Percentiles rank a stretch among this genome's conserved stretches.
phyloP scores from a whole-genome alignment of 2,888 invertebrate genomes.

The Eristalis arbustorum region DNA sequence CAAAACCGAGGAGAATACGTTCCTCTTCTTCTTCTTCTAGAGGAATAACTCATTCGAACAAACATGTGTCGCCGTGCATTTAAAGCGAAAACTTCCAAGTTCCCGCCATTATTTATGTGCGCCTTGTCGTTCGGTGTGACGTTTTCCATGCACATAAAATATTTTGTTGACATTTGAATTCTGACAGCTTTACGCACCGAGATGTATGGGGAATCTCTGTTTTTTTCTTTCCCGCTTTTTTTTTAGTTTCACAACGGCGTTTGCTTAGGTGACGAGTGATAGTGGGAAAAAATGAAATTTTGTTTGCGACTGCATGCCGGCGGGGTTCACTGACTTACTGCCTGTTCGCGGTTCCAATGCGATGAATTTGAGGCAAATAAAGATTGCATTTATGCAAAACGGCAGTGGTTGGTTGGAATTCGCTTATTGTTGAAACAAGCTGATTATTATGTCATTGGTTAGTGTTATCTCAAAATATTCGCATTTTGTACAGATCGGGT shows the following conservation, averaged over 20 bases:
- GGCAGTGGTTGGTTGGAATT: neutral
- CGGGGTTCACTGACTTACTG: neutral
- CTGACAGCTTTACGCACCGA: slow-evolving; percentile 13
- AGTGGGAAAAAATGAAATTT: neutral
- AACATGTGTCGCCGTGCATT: slow-evolving; percentile 34
- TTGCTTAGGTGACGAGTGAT: neutral
- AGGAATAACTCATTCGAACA: neutral
- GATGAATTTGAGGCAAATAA: neutral
- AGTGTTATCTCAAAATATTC: too few species aligned
- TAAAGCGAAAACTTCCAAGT: slow-evolving; percentile 26
- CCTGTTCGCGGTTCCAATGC: neutral
- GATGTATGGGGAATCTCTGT: neutral
- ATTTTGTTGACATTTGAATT: slow-evolving; percentile 38
- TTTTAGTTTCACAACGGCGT: neutral
- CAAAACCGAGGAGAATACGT: neutral
- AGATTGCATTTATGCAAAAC: neutral
- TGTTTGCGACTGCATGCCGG: neutral
- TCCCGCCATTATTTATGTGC: slow-evolving; percentile 23
- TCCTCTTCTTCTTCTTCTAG: neutral
- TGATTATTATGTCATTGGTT: too few species aligned
- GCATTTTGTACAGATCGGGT: too few species aligned
- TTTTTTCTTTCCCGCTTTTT: too few species aligned
- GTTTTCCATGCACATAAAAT: slow-evolving; percentile 1
- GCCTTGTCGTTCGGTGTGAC: neutral
- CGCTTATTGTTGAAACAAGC: neutral